Evolutionary conservation across 2,113 vertebrate genomes (phyloP).

Genomic region (Leptocoma aspasia): DNA sequence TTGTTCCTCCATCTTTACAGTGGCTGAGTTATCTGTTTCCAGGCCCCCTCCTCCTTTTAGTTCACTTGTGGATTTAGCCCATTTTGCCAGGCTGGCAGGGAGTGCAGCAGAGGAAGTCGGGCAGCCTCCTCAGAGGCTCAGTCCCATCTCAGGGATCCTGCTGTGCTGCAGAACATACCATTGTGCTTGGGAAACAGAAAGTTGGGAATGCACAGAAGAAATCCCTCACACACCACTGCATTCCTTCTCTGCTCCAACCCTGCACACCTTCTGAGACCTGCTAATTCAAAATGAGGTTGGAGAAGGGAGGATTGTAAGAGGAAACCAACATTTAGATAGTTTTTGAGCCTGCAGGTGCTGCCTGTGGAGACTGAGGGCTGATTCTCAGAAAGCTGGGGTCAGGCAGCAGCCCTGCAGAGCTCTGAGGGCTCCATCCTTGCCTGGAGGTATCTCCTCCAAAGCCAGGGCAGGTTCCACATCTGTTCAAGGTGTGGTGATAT

Average conservation of each 20-base stretch:
- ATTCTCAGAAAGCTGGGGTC: background rate
- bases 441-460: background rate
- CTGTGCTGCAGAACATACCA: background rate
- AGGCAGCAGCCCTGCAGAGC: background rate
- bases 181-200: background rate
- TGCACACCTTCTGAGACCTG: background rate
- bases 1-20: background rate
- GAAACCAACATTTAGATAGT: background rate
- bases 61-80: background rate
- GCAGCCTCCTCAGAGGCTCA: background rate
- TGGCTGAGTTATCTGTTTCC: background rate
- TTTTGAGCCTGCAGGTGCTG: background rate
- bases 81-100: background rate
- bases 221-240: background rate
- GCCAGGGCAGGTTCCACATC: background rate
- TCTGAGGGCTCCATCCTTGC: background rate
- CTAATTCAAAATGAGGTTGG: background rate
- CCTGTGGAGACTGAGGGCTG: background rate
- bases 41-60: background rate
- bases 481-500: background rate
- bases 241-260: background rate
- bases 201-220: background rate
- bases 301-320: background rate
- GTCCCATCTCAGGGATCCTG: slow-evolving; percentile 11
- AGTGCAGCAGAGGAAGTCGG: background rate